These are phyloP conservation scores for Zapornia atra DNA, from an alignment of 2,113 vertebrate species.

Conservation along the genomic window DNA sequence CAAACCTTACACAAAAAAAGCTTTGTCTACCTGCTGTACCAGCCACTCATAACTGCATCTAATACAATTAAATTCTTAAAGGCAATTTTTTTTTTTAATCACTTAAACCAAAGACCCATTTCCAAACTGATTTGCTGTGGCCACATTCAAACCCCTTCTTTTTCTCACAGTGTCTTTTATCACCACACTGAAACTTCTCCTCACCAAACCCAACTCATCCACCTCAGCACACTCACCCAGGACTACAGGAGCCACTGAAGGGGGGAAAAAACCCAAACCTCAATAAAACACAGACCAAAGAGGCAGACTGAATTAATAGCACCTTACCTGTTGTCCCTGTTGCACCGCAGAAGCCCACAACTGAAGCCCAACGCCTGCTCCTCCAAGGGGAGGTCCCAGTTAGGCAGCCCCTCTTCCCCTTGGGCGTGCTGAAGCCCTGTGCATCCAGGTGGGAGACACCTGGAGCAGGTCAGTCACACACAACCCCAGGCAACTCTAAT, in stretches of 20 bases:
- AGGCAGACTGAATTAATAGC: not conserved
- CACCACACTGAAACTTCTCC: not conserved
- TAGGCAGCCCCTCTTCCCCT: not conserved
- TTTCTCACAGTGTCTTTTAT: not conserved
- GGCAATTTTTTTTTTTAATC: no score
- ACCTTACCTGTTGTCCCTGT: fast-evolving
- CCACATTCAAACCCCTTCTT: not conserved
- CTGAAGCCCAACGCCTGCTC: fast-evolving
- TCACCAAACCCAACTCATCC: not conserved
- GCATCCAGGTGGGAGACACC: not conserved
- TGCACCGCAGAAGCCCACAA: fast-evolving
- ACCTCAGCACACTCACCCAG: fast-evolving
- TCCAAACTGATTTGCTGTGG: not conserved
- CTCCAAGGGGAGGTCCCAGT: fast-evolving
- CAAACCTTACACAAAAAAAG: not conserved
- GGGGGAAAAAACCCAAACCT: not conserved
- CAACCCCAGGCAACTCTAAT: not conserved
- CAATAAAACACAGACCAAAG: fast-evolving
- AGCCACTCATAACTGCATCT: not conserved
- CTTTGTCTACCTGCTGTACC: not conserved
- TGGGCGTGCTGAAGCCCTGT: not conserved
- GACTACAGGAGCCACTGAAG: not conserved
- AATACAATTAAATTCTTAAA: not conserved
- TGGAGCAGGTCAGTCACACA: not conserved
- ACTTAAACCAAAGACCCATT: not conserved